Evolutionary conservation across 2,797 vertebrate genomes (phyloP), one percentile per base, ranked within the genome.

Genomic region (Pyrocephalus nanus): DNA sequence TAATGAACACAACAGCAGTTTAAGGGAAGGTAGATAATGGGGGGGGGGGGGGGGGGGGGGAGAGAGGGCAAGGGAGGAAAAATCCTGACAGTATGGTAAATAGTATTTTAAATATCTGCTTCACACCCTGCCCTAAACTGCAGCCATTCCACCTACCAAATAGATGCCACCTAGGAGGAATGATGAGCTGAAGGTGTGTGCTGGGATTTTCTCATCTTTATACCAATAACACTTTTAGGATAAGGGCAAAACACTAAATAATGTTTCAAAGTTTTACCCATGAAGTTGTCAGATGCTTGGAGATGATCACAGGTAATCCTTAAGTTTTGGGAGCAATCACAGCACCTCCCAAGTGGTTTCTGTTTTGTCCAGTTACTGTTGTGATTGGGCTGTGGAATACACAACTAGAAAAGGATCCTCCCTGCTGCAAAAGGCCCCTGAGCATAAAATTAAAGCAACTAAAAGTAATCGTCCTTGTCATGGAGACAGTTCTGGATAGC

Each of bases 21-120:
- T 60, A 50, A 73, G 19, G 30, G 22, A 77, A 64, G 29, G 45
- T 21, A 72, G 12, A 53, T 48, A 73, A 48, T 29, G 34, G 3
- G n/a, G 12, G 7, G 9, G 9, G 7, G 9, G 9, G 34, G 3
- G n/a, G 12, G 7, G 9, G 9, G 34, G 3, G n/a, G 12, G 7
- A 8, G 9, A 23, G 5, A 4, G 19, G 20, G 21, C 21, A 64
- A 51, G 15, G 21, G 40, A 70, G 18, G 6, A 69, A 66, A 43
- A 80, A 62, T 45, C 55, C 30, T 67, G 40, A 61, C 25, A 69
- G 21, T 9, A 21, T 57, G 25, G 45, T 62, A 67, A 55, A 69
- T 13, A 55, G 29, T 29, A 34, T 87, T 83, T 78, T 50, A 61
- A 73, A 53, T 12, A 36, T 22, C 26, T 48, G 5, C 9, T 50